These are phyloP conservation scores for Betta splendens DNA, from an alignment of 2,797 vertebrate species.

Conservation along the genomic window DNA sequence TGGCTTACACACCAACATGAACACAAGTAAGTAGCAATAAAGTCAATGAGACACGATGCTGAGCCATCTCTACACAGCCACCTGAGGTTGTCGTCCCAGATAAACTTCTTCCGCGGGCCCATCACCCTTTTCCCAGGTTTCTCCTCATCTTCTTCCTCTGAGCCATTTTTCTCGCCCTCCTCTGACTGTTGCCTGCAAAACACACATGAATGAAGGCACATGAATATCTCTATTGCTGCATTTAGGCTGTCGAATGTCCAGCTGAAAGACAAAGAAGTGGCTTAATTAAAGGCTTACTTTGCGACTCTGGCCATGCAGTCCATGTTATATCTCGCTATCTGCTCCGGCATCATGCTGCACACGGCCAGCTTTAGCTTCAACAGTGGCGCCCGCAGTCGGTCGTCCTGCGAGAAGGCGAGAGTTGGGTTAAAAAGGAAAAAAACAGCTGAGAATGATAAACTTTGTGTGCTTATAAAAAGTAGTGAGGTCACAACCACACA, in stretches of 20 bases:
- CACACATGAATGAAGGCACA: no score
- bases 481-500: no score
- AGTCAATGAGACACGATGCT: no score
- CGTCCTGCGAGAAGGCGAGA: slow-evolving; percentile 82
- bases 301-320: slow-evolving; percentile 90
- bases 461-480: no score
- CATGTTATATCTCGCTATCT: slow-evolving; percentile 92
- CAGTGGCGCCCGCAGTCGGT: slow-evolving; percentile 90
- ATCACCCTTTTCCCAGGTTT: slow-evolving; percentile 94
- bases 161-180: slow-evolving; percentile 92
- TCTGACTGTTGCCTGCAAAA: slow-evolving; percentile 87
- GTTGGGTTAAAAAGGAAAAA: background rate
- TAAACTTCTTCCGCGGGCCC: slow-evolving; percentile 96
- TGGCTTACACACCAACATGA: background rate
- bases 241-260: no score
- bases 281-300: slow-evolving; percentile 88
- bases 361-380: slow-evolving; percentile 94
- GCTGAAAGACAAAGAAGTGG: background rate
- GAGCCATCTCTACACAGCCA: slow-evolving; percentile 55
- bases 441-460: background rate
- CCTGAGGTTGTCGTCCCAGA: slow-evolving; percentile 97
- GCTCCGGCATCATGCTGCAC: slow-evolving; percentile 94
- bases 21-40: no score
- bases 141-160: slow-evolving; percentile 95
- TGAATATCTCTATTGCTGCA: no score